Base-by-base conservation (phyloP, 2,888 invertebrate species). In the Lasioglossum zephyrum region DNA sequence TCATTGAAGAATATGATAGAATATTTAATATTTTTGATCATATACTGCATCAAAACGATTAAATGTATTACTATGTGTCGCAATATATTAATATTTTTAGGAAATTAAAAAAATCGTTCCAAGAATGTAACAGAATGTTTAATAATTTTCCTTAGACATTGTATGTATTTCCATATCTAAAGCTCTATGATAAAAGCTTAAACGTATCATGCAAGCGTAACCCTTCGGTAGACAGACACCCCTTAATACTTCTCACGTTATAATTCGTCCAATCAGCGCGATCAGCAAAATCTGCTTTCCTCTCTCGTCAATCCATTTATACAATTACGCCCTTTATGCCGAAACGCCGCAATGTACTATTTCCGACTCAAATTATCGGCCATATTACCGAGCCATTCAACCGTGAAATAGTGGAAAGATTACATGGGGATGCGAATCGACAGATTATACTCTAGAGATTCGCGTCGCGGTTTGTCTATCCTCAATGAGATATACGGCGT, bases 361-460 rank as follows among this genome's bases (percentile, higher is more conserved):
- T 86, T 78, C 53, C 77, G 84, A 41, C 77, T 66, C 39, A 73
- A 49, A 81, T 86, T 81, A 86, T 79, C 82, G 79, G 26, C 78
- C 53, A 18, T 75, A 86, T 87, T 81, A 63, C 75, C 44, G 60
- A 79, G 36, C 81, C 77, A 86, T 82, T 84, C 79, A 60, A 13
- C 69, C 77, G 78, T 86, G 84, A 79, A 87, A 86, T 79, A 49
- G 63, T 57, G 73, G 70, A 83, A 86, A 79, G 81, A 79, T 73
- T 69, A 57, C 41, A n/a, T 22, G 47, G 53, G 85, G 73, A 53
- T 63, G 47, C 26, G 8, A 47, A 63, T 26, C 53, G 63, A 66
- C 83, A 53, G 79, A 77, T 83, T 47, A 66, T 26, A 36, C 49
- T 83, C 49, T 39, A 47, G 60, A 22, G 66, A 72, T 78, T 66